Conservation (phyloP, 2,113 vertebrate species). For the Carettochelys insculpta region DNA sequence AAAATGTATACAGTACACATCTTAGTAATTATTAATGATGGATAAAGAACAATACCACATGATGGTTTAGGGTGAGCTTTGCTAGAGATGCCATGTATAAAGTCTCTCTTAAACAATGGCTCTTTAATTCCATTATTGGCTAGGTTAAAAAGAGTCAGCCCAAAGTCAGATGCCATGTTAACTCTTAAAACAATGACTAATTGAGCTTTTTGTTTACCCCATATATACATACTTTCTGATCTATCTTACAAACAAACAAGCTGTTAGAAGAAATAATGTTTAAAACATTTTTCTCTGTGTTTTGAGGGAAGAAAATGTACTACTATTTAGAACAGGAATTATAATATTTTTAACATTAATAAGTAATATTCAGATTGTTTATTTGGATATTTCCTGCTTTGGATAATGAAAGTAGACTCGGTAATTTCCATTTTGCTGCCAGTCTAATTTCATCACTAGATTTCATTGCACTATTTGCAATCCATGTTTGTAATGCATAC, state of each 20-base stretch:
- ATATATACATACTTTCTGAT: neutral
- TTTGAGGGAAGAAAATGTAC: neutral
- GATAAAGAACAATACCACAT: accelerated
- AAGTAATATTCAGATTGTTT: neutral
- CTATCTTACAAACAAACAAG: neutral
- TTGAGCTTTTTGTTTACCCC: accelerated
- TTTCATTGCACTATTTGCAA: neutral
- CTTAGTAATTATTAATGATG: neutral
- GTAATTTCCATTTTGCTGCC: neutral
- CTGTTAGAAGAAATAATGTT: neutral
- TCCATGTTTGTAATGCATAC: neutral
- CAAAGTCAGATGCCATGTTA: neutral
- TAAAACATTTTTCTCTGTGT: neutral
- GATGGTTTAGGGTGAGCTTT: neutral
- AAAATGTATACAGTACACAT: neutral
- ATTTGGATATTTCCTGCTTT: neutral
- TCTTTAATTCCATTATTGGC: neutral
- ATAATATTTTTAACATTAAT: neutral
- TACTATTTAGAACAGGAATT: neutral
- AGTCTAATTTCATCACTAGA: neutral
- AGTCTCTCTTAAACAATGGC: neutral
- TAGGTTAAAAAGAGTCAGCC: neutral
- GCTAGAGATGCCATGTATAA: neutral
- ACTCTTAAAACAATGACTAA: neutral
- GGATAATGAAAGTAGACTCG: neutral